Percentiles rank a stretch among this genome's conserved stretches.
Conservation (phyloP, 2,888 invertebrate species). For the Troides helena region DNA sequence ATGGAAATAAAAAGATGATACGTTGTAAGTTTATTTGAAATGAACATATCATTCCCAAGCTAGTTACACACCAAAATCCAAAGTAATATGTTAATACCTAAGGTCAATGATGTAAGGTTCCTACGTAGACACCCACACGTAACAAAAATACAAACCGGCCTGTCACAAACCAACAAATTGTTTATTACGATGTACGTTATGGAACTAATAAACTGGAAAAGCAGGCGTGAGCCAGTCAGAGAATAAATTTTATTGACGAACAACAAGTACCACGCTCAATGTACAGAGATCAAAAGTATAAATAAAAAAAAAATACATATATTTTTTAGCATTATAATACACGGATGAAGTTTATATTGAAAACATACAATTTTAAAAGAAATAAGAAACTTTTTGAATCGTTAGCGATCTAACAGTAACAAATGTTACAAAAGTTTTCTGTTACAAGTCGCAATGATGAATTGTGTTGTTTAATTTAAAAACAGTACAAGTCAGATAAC, state of each 20-base stretch:
- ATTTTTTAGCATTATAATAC: not conserved
- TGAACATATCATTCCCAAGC: too few relatives aligned
- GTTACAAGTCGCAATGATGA: too few relatives aligned
- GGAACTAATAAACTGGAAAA: slow-evolving; percentile 32
- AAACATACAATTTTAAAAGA: too few relatives aligned
- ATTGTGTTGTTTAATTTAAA: too few relatives aligned
- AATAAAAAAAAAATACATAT: not conserved
- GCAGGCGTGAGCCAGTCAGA: slow-evolving; percentile 29
- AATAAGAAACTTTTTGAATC: too few relatives aligned
- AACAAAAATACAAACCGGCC: slow-evolving; percentile 38
- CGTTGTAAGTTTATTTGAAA: too few relatives aligned
- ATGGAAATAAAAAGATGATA: too few relatives aligned
- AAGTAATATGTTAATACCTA: slow-evolving; percentile 20
- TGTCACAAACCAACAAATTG: slow-evolving; percentile 27
- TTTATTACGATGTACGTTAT: slow-evolving; percentile 30
- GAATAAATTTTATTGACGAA: slow-evolving; percentile 25
- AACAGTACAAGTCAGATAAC: slow-evolving; percentile 1
- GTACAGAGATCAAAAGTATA: slow-evolving; percentile 7
- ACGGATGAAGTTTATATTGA: too few relatives aligned
- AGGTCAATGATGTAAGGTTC: slow-evolving; percentile 27
- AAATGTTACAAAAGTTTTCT: too few relatives aligned
- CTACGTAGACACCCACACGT: slow-evolving; percentile 39
- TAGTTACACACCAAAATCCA: not conserved
- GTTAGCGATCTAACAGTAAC: too few relatives aligned
- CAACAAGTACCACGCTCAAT: slow-evolving; percentile 4